A percentile compares a stretch with the other conserved stretches of the same genome.
phyloP scores from a whole-genome alignment of 1,140 invertebrate genomes.

The Globodera rostochiensis region DNA sequence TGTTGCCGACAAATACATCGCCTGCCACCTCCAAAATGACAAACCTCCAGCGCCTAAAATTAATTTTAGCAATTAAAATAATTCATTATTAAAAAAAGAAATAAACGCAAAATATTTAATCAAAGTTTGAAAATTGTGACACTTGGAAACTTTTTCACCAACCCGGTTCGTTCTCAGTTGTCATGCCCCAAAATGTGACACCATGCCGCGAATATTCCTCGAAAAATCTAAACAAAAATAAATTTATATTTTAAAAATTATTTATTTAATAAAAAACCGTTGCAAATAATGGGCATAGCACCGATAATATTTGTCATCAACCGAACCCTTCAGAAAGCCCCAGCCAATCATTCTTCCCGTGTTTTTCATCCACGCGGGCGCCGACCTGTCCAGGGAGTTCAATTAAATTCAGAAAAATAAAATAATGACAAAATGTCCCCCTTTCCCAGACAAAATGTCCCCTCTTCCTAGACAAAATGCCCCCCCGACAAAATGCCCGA shows the following conservation, averaged over 20 bases:
- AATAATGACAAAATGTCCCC: too few relatives aligned
- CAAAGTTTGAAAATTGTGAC: too few relatives aligned
- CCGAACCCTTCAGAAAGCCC: conserved; percentile 70
- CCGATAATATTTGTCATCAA: conserved; percentile 75
- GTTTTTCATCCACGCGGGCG: conserved; percentile 90
- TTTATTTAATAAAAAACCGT: conserved; percentile 66
- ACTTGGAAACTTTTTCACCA: neutral
- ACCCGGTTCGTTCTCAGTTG: conserved; percentile 72
- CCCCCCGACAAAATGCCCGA: too few relatives aligned
- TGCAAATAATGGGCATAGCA: conserved; percentile 80
- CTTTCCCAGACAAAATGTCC: too few relatives aligned
- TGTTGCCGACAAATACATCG: conserved; percentile 76
- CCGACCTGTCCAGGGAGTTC: conserved; percentile 70
- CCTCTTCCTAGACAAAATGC: too few relatives aligned
- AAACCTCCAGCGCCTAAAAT: conserved; percentile 47
- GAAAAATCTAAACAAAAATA: conserved; percentile 69
- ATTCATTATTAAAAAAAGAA: too few relatives aligned
- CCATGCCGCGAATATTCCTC: conserved; percentile 70
- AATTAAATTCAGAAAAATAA: neutral
- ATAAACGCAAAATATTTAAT: too few relatives aligned
- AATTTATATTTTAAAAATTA: too few relatives aligned
- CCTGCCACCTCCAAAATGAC: conserved; percentile 72
- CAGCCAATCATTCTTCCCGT: conserved; percentile 71
- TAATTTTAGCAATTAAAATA: too few relatives aligned
- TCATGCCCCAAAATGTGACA: conserved; percentile 72